A percentile compares a stretch with the other conserved stretches of the same genome.
Conservation (phyloP, 2,113 vertebrate species). For the Apodemus sylvaticus region DNA sequence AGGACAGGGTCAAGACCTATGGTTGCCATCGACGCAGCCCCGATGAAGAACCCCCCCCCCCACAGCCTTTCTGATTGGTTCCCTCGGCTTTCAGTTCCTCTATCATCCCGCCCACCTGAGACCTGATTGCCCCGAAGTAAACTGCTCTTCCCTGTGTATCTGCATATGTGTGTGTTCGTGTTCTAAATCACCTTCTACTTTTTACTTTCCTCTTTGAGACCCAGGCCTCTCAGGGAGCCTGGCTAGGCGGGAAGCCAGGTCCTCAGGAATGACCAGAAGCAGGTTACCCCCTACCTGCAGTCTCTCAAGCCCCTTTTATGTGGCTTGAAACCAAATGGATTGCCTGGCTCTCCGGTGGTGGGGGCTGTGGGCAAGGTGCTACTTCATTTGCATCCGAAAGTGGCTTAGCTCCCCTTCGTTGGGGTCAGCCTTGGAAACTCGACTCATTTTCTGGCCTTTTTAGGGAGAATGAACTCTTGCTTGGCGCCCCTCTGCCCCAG, state of each 20-base stretch:
- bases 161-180: background rate
- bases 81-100: conserved; percentile 4
- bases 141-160: background rate
- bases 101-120: conserved; percentile 11
- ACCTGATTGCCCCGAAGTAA: background rate
- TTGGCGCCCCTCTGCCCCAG: background rate
- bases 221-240: background rate
- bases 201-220: background rate
- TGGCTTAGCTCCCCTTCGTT: background rate
- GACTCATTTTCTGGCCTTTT: background rate
- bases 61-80: background rate
- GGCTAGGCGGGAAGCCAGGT: background rate
- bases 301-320: background rate
- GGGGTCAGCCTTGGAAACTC: background rate
- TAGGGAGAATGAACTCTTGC: background rate
- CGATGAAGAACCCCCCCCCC: background rate
- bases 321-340: background rate
- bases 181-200: too few relatives aligned
- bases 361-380: background rate
- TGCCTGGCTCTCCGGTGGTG: background rate
- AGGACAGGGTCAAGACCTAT: background rate
- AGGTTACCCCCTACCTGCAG: background rate
- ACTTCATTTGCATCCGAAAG: background rate
- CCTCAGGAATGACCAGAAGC: background rate
- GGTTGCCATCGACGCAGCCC: background rate